Percentiles rank a stretch among this genome's conserved stretches.
Conservation (phyloP, 2,888 invertebrate species). For the Salticus scenicus region DNA sequence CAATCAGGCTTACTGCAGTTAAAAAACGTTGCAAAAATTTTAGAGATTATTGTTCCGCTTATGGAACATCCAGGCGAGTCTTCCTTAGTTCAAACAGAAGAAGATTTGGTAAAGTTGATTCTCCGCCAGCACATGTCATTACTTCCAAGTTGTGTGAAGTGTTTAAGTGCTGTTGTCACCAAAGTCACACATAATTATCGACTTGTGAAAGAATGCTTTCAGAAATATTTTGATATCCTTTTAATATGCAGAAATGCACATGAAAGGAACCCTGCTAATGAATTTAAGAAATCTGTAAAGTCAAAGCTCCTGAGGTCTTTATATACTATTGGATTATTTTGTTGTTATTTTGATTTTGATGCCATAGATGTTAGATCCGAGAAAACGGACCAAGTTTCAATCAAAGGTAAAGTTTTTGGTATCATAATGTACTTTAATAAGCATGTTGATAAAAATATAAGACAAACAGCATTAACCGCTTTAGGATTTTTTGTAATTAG, state of each 20-base stretch:
- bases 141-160: conserved; percentile 89
- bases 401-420: conserved; percentile 90
- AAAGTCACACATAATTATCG: conserved; percentile 96
- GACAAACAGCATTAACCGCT: conserved; percentile 77
- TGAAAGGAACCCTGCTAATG: conserved; percentile 79
- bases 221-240: conserved; percentile 84
- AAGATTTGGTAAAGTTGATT: conserved; percentile 94
- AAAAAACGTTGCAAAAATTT: conserved; percentile 89
- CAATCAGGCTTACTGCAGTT: conserved; percentile 89
- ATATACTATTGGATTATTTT: conserved; percentile 93
- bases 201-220: conserved; percentile 94
- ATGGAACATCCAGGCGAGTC: conserved; percentile 99
- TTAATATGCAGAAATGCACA: conserved; percentile 78
- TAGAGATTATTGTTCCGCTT: conserved; percentile 94
- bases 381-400: conserved; percentile 79
- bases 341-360: conserved; percentile 95
- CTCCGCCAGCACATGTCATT: conserved; percentile 83
- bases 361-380: conserved; percentile 56
- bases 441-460: conserved; percentile 81
- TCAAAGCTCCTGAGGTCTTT: conserved; percentile 89
- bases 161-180: conserved; percentile 96
- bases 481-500: conserved; percentile 92
- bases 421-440: conserved; percentile 91
- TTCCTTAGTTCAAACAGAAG: conserved; percentile 95
- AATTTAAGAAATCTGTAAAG: conserved; percentile 77